Conservation (phyloP, 1,140 invertebrate genomes). For the Zophobas morio region DNA sequence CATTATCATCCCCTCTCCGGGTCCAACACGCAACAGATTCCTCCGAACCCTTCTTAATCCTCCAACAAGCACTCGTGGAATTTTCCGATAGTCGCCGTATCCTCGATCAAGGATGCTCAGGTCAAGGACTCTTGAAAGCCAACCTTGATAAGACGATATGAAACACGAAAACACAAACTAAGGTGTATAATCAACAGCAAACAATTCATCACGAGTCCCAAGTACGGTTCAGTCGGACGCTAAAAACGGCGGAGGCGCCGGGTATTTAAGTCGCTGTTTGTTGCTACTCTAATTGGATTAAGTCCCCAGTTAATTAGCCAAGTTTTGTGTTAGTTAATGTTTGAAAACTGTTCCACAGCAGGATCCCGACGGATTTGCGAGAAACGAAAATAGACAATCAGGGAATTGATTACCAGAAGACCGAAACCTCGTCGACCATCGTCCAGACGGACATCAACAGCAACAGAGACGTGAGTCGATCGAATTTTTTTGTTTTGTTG, state of each 20-base stretch:
- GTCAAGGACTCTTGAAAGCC: constrained; percentile 10
- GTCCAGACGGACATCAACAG: constrained; percentile 64
- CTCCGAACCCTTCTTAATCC: too few species aligned
- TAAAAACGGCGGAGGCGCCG: constrained; percentile 15
- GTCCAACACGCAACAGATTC: too few species aligned
- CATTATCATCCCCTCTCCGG: too few species aligned
- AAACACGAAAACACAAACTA: constrained; percentile 11
- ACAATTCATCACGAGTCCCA: background rate
- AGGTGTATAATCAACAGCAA: too few species aligned
- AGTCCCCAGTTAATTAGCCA: background rate
- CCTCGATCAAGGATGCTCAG: constrained; percentile 2
- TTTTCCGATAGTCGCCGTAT: background rate
- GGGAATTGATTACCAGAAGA: constrained; percentile 59
- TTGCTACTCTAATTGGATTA: constrained; percentile 2
- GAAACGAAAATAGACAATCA: constrained; percentile 68
- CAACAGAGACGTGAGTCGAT: constrained; percentile 68
- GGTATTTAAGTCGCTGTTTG: constrained; percentile 3
- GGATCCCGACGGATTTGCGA: constrained; percentile 58
- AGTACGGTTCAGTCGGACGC: background rate
- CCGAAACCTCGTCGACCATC: constrained; percentile 58
- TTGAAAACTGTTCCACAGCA: constrained; percentile 21
- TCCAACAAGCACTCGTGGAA: too few species aligned
- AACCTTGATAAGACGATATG: background rate
- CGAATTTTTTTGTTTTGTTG: background rate
- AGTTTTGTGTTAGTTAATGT: constrained; percentile 32